Conservation (phyloP, 1,140 invertebrate species). For the Apis dorsata region DNA sequence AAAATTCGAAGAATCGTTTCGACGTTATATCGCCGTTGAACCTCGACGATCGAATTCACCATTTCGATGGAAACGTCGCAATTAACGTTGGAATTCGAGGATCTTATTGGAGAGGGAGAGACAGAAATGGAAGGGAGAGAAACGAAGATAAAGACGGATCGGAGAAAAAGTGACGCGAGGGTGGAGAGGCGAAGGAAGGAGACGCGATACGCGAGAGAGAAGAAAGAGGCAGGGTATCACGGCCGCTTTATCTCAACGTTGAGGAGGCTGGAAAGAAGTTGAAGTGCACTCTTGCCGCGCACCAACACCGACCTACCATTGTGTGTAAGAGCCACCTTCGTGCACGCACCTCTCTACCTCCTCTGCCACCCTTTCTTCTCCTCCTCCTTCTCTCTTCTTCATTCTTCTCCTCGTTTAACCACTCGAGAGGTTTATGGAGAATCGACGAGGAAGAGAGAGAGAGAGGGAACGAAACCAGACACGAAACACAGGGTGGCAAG, state of each 20-base stretch:
- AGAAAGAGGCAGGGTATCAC: constrained; percentile 64
- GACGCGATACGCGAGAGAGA: not conserved
- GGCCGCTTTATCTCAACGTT: constrained; percentile 71
- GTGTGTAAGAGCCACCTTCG: constrained; percentile 63
- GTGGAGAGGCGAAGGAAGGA: constrained; percentile 51
- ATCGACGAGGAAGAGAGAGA: constrained; percentile 27
- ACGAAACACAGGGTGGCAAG: not conserved
- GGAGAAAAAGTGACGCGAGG: constrained; percentile 54
- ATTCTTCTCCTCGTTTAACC: constrained; percentile 39
- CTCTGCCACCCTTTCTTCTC: not conserved
- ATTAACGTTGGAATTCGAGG: not conserved
- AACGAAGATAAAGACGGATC: constrained; percentile 27
- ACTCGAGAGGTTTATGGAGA: constrained; percentile 53
- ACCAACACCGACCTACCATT: constrained; percentile 54
- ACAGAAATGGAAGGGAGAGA: not conserved
- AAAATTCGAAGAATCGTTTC: too few species aligned
- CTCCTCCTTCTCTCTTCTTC: constrained; percentile 26
- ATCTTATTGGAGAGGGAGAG: too few species aligned
- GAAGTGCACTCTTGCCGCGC: constrained; percentile 58
- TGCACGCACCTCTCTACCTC: constrained; percentile 51
- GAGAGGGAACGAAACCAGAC: constrained; percentile 36
- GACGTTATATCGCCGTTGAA: too few species aligned
- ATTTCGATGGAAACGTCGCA: not conserved
- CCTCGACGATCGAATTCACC: too few species aligned
- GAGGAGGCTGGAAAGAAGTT: constrained; percentile 63